phyloP scores from a whole-genome alignment of 2,113 vertebrate species.

The Thoracochromis brauschi region DNA sequence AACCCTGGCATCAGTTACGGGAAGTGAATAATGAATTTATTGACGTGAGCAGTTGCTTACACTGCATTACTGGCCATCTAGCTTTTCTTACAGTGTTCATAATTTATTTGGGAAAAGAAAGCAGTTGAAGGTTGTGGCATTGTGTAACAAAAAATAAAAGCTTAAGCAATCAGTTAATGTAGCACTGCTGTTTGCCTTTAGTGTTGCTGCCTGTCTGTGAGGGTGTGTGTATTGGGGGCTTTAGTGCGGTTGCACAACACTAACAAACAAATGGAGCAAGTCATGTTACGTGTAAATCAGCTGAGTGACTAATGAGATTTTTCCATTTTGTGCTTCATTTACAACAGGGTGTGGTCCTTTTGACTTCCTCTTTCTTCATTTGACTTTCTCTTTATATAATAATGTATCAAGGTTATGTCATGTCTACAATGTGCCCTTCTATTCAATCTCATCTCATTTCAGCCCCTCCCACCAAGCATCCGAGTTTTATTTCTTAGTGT shows the following conservation, averaged over 20 bases:
- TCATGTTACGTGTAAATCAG: background rate
- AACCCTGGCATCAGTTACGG: background rate
- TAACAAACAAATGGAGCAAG: background rate
- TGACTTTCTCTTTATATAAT: background rate
- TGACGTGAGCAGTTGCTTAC: background rate
- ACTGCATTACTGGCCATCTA: background rate
- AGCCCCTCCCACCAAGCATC: background rate
- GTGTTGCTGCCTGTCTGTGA: background rate
- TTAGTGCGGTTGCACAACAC: background rate
- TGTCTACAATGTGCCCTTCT: background rate
- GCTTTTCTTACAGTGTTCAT: background rate
- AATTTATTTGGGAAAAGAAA: background rate
- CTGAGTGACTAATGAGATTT: background rate
- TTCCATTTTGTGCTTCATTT: background rate
- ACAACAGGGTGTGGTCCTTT: conserved; percentile 21
- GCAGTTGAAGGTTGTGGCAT: background rate
- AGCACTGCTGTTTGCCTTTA: background rate
- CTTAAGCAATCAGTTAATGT: conserved; percentile 17
- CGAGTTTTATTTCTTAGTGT: background rate
- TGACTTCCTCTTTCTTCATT: background rate
- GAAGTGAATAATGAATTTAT: background rate
- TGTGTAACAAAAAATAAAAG: background rate
- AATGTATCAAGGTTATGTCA: conserved; percentile 19
- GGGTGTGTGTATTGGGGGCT: background rate
- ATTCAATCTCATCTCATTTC: background rate